Base-by-base conservation (phyloP, 2,888 invertebrate genomes). In the Himalopsyche japonica region DNA sequence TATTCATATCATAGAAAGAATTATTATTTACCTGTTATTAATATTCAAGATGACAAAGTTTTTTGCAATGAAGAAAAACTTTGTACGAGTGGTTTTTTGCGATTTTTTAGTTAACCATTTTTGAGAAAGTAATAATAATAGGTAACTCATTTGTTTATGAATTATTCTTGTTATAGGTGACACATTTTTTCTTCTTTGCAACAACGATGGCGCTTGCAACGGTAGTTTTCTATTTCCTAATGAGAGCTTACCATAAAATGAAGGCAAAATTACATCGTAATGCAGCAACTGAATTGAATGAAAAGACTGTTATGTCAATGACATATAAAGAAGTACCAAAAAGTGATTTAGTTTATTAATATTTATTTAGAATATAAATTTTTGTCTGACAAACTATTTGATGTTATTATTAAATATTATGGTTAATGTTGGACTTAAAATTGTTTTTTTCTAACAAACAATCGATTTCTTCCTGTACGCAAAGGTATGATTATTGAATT, bases 141-240 rank as follows among this genome's bases (percentile, higher is more conserved):
- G n/a, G n/a, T n/a, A n/a, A n/a, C n/a, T n/a, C n/a, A n/a, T n/a
- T n/a, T n/a, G n/a, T n/a, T n/a, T n/a, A n/a, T n/a, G n/a, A n/a
- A 20, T 8, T 20, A 8, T 7, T 70, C 83, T 80, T 82, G 87
- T 93, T 92, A 32, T 91, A 97, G 96, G 94, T 94, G 20, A 93
- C 92, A 49, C 96, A 97, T 88, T 96, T 96, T 89, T 94, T 96
- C 90, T 91, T 97, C 82, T 97, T 96, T 89, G 95, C 96, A n/a
- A 94, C 92, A 0, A 90, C 97, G 70, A 97, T 97, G 96, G 91
- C 94, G 20, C 88, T 93, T 0, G 95, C 96, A 82, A 95, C 96
- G 90, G 83, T 94, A 0, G 88, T 96, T 34, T 97, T 97, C 89
- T 93, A 94, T 76, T 90, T 94, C 79, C 92, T 96, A 92, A 93